Evolutionary conservation across 1,140 invertebrate species (phyloP), one percentile per base, ranked within the genome.

Genomic region (Drosophila pandora): DNA sequence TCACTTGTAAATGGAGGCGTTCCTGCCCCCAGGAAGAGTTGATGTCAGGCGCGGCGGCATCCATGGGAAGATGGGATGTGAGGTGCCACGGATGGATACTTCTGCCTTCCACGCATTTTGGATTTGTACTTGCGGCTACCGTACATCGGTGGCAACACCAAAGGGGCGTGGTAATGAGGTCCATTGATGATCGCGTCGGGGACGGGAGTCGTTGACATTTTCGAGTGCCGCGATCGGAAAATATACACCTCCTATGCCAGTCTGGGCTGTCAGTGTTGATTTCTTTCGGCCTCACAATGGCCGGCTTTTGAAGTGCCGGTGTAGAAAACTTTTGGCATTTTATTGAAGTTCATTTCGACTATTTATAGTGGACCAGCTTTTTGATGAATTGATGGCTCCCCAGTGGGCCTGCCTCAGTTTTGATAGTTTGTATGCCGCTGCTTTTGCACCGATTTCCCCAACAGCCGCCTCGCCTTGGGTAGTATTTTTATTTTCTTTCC

Each of bases 301-400:
- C 41, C 23, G 37, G 22, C 54, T 70, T 81, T 81, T 85, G 82
- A 87, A 59, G 78, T 87, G 68, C 63, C 78, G 78, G 12, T 28
- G 50, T 59, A 39, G 65, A 43, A 39, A 77, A 83, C 70, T 83
- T 83, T 82, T 73, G 52, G 79, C 84, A 79, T 88, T 83, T 88
- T 83, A 83, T 88, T 74, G 64, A 88, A 89, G 83, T 89, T 88
- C 79, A 88, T 17, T 61, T 9, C 5, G 10, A n/a, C 72, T 87
- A 88, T 82, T 82, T 75, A 78, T 82, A 87, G 78, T 37, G 17
- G 62, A 13, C 22, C 28, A 65, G 69, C 75, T 72, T 79, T 88
- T 88, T 88, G 83, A 88, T 77, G 79, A 89, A 88, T 88, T 88
- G 83, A 88, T 88, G 76, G 68, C 72, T 88, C 83, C 83, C 83